These are phyloP conservation scores for Poeciliopsis gracilis DNA, from an alignment of 2,797 vertebrate genomes.

Conservation along the genomic window DNA sequence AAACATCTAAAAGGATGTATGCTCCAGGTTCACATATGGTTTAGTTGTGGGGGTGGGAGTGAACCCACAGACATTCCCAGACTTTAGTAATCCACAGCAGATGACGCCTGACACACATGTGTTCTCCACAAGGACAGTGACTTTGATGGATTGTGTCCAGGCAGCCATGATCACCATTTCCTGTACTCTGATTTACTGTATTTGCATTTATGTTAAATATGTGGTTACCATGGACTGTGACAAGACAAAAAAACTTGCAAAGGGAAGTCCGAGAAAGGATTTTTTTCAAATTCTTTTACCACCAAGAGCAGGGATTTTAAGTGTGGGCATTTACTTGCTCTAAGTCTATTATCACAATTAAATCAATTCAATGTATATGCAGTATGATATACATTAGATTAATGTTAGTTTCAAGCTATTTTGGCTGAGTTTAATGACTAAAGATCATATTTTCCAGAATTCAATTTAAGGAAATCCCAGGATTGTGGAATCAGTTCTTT, in stretches of 20 bases:
- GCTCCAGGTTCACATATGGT: slow-evolving; percentile 55
- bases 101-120: slow-evolving; percentile 69
- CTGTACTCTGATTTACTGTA: slow-evolving; percentile 45
- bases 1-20: slow-evolving; percentile 30
- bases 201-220: slow-evolving; percentile 30
- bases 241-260: not conserved
- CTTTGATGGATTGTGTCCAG: slow-evolving; percentile 65
- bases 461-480: not conserved
- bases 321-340: not conserved
- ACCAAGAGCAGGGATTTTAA: not conserved
- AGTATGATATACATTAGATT: not conserved
- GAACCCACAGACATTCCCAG: slow-evolving; percentile 66
- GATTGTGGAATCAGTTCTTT: not conserved
- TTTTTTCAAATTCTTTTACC: not conserved
- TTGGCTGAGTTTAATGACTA: not conserved
- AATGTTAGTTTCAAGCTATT: not conserved
- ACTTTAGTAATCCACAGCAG: slow-evolving; percentile 65
- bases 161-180: slow-evolving; percentile 49
- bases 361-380: too few species aligned
- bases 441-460: not conserved
- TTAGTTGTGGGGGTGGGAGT: slow-evolving; percentile 53
- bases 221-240: slow-evolving; percentile 22
- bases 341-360: too few species aligned
- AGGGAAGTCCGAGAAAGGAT: not conserved
- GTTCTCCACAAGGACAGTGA: slow-evolving; percentile 55